Conservation (phyloP, 2,113 vertebrate species). For the Scomber japonicus region DNA sequence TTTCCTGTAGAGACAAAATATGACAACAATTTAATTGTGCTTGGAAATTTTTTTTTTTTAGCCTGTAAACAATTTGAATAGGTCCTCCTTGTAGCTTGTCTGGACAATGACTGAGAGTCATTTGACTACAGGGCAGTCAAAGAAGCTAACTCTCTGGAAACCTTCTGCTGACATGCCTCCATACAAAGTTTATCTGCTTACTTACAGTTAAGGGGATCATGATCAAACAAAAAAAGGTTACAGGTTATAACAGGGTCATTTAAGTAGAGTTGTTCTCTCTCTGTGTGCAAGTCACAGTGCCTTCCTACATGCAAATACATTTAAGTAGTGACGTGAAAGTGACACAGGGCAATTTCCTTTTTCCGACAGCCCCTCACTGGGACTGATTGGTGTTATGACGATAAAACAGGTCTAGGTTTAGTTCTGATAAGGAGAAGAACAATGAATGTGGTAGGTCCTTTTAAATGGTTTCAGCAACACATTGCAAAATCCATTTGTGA, state of each 20-base stretch:
- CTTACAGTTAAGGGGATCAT: constrained; percentile 40
- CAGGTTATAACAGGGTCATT: constrained; percentile 71
- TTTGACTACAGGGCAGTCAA: constrained; percentile 73
- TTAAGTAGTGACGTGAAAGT: constrained; percentile 81
- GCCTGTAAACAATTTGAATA: constrained; percentile 77
- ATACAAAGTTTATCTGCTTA: constrained; percentile 6
- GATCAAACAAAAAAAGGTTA: constrained; percentile 56
- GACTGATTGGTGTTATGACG: constrained; percentile 38
- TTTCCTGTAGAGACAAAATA: constrained; percentile 76
- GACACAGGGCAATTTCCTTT: constrained; percentile 60
- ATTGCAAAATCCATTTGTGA: constrained; percentile 39
- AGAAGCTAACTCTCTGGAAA: constrained; percentile 65
- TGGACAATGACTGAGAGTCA: constrained; percentile 52
- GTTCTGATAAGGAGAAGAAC: constrained; percentile 46
- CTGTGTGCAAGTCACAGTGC: constrained; percentile 84
- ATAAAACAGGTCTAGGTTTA: constrained; percentile 40
- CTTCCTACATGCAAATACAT: constrained; percentile 85
- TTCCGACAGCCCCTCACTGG: constrained; percentile 2
- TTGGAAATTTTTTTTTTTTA: constrained; percentile 66
- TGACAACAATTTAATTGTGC: constrained; percentile 78
- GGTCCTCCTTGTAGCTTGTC: constrained; percentile 64
- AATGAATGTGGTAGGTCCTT: constrained; percentile 55
- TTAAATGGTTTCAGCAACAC: constrained; percentile 47
- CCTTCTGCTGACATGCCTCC: constrained; percentile 46
- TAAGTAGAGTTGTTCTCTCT: constrained; percentile 65